Evolutionary conservation across 2,113 vertebrate genomes (phyloP), one percentile per base, ranked within the genome.

Genomic region (Agapornis roseicollis): DNA sequence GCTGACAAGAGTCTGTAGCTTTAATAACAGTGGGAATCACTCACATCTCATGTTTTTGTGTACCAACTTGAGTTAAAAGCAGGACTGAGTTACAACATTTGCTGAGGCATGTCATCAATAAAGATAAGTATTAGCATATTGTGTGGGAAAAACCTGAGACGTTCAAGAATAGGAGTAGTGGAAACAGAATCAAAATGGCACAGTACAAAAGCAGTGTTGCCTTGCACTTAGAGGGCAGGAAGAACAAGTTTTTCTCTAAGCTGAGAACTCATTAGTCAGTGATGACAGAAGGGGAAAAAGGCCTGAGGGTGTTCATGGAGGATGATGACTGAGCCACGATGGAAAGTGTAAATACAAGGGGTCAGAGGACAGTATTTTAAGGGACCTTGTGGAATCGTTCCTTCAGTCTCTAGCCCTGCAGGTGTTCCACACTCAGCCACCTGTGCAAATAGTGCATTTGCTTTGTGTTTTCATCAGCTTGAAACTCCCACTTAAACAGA

Each of bases 241-340:
- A 80, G 28, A 65, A 88, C 65, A 89, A 92, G 44, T 22, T 72
- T 74, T 35, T 35, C 66, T 69, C 44, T 47, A 66, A 89, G 49
- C 56, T 80, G 61, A 85, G 78, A 94, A 85, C 66, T 81, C 77
- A 72, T 86, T 94, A 94, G 80, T 88, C 76, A 78, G 84, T 60
- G 84, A 85, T 61, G 84, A 94, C 66, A 91, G 74, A 89, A 80
- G 46, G 27, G 63, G 33, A 80, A 91, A 90, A 89, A 91, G 44
- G 56, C 63, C 91, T 82, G 66, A 31, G 63, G 65, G 35, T 76
- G 61, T 69, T 94, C 56, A 68, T 11, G n/a, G 80, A 86, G 80
- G 65, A 84, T 44, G 55, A 79, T 87, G 89, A 72, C 70, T 61
- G 66, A 89, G 37, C 44, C 37, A 23, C 53, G 74, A 80, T 31